phyloP scores from a whole-genome alignment of 1,140 invertebrate species.

The Lamellibrachia luymesi region DNA sequence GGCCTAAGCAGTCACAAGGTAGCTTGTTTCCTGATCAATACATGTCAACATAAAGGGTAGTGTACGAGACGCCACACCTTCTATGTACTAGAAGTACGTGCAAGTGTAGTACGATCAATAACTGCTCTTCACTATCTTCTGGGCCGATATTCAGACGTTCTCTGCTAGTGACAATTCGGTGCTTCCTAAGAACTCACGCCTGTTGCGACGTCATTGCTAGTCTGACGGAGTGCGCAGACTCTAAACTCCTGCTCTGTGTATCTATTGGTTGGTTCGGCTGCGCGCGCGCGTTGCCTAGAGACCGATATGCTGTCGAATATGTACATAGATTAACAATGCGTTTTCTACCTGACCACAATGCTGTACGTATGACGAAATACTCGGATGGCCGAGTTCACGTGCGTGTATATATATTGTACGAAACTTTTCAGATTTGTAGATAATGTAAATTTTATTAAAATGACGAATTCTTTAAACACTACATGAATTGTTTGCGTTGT shows the following conservation, averaged over 20 bases:
- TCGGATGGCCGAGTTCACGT: neutral
- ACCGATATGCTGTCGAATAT: neutral
- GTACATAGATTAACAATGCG: neutral
- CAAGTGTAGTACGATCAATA: neutral
- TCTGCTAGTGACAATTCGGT: neutral
- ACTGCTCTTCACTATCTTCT: neutral
- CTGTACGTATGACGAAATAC: neutral
- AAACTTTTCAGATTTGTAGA: neutral
- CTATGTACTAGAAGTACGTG: neutral
- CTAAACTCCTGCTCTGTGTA: neutral
- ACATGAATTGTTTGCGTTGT: neutral
- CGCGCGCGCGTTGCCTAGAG: too few relatives aligned
- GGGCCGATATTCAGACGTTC: neutral
- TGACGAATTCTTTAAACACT: neutral
- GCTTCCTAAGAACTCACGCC: neutral
- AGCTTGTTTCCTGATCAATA: neutral
- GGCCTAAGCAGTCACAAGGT: neutral
- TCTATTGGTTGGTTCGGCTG: neutral
- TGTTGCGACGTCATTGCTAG: neutral
- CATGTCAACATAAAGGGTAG: neutral
- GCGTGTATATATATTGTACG: neutral
- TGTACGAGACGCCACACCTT: neutral
- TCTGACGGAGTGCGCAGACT: constrained; percentile 2
- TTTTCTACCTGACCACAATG: neutral
- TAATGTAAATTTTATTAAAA: neutral